phyloP scores from a whole-genome alignment of 2,888 invertebrate genomes.

The Rhagophthalmus giganteus region DNA sequence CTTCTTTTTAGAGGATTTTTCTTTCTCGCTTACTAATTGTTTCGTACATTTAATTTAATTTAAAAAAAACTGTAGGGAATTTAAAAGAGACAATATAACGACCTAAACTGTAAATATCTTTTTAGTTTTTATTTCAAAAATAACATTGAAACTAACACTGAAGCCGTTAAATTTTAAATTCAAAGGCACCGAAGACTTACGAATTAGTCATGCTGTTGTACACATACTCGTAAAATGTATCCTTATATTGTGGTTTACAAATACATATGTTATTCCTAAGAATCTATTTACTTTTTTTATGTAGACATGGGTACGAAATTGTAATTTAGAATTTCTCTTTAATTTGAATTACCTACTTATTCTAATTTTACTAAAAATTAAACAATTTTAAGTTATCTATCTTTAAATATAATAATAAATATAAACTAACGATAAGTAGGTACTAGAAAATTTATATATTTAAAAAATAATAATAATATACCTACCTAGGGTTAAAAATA shows the following conservation, averaged over 20 bases:
- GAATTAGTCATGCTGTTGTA: background rate
- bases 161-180: background rate
- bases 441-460: no score
- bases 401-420: no score
- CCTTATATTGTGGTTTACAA: background rate
- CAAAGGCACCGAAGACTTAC: background rate
- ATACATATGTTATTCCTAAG: background rate
- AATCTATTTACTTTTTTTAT: no score
- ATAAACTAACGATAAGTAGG: no score
- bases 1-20: constrained; percentile 4
- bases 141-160: background rate
- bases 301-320: no score
- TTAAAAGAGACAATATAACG: background rate
- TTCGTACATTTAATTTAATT: background rate
- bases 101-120: no score
- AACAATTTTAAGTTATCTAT: background rate
- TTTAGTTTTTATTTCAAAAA: background rate
- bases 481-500: no score
- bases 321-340: no score
- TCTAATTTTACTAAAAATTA: background rate
- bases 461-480: no score
- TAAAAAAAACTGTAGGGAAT: background rate
- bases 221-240: background rate
- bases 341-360: no score
- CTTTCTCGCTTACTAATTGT: background rate